Evolutionary conservation across 2,113 vertebrate species (phyloP).

Genomic region (Cebus imitator): DNA sequence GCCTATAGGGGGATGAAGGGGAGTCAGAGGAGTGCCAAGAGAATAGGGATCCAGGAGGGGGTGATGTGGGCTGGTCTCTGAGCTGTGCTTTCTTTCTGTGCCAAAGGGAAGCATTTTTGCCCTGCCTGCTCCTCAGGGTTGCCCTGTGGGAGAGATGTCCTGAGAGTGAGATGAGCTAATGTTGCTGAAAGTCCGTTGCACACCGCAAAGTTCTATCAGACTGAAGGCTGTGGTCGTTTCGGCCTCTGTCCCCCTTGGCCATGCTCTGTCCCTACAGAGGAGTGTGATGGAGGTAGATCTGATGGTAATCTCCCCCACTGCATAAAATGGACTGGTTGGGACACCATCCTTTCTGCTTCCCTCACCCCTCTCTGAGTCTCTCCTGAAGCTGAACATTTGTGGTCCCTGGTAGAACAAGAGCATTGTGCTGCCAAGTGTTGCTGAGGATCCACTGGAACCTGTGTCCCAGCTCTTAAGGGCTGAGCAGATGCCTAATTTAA

Average conservation of each 20-base stretch:
- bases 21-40: background rate
- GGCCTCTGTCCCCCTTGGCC: background rate
- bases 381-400: background rate
- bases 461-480: background rate
- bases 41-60: rapidly evolving
- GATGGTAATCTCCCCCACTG: background rate
- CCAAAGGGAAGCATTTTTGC: background rate
- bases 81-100: background rate
- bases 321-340: background rate
- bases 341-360: background rate
- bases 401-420: background rate
- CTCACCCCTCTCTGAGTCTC: rapidly evolving
- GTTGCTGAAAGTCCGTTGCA: background rate
- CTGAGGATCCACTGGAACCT: background rate
- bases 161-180: background rate
- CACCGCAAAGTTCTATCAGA: background rate
- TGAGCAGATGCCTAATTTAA: background rate
- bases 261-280: background rate
- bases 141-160: background rate
- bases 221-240: background rate
- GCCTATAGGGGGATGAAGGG: background rate
- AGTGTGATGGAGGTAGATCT: background rate
- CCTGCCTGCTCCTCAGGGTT: background rate
- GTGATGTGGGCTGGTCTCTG: background rate
- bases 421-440: background rate